Evolutionary conservation across 2,797 vertebrate species (phyloP).

Genomic region (Trematomus bernacchii): DNA sequence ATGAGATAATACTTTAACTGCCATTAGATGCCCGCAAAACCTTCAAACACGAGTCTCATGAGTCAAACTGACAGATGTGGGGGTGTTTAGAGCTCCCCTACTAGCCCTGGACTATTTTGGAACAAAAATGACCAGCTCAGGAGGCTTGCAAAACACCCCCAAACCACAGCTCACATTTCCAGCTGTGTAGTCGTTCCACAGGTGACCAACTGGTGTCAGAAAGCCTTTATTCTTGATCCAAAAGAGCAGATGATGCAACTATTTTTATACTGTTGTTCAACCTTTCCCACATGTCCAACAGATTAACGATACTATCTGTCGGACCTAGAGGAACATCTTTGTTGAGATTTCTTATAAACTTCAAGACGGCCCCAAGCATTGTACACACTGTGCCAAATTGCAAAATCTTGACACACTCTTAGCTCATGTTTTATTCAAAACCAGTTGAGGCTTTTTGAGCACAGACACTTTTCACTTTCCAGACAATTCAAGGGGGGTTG

Average conservation of each 20-base stretch:
- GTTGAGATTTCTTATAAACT: neutral
- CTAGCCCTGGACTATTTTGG: constrained; percentile 6
- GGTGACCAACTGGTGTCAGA: constrained; percentile 2
- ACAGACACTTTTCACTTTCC: constrained; percentile 22
- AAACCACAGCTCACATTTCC: constrained; percentile 22
- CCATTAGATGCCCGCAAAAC: neutral
- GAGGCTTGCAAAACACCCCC: constrained; percentile 15
- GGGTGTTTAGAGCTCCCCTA: constrained; percentile 12
- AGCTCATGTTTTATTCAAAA: constrained; percentile 54
- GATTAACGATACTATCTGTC: neutral
- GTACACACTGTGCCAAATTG: constrained; percentile 1
- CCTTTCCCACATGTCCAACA: neutral
- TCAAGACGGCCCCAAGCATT: neutral
- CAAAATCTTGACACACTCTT: constrained; percentile 2
- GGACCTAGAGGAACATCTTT: neutral
- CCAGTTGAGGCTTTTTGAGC: constrained; percentile 24
- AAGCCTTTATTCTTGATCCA: constrained; percentile 10
- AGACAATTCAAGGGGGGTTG: constrained; percentile 27
- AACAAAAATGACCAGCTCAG: constrained; percentile 14
- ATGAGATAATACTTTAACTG: constrained; percentile 10
- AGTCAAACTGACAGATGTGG: constrained; percentile 16
- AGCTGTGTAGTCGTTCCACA: constrained; percentile 19
- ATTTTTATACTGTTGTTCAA: neutral
- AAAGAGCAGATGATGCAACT: neutral
- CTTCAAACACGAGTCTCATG: neutral